phyloP scores from a whole-genome alignment of 2,113 vertebrate genomes.

The Parus major region DNA sequence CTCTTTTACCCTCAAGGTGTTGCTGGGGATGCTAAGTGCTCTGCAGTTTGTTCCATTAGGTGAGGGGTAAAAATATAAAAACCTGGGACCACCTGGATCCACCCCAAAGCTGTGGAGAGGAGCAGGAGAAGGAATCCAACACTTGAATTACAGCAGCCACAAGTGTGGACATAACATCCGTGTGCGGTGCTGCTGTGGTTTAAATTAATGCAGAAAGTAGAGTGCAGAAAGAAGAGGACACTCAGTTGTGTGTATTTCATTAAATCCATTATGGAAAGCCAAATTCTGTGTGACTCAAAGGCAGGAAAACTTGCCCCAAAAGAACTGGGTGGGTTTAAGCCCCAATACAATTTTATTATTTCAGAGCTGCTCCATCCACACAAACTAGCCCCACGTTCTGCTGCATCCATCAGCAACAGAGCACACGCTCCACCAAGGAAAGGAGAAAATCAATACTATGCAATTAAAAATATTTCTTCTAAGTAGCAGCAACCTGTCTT shows the following conservation, averaged over 20 bases:
- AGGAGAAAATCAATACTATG: conserved; percentile 48
- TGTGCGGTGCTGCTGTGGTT: fast-evolving
- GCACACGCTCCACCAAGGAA: background rate
- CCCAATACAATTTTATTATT: background rate
- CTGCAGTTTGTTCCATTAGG: background rate
- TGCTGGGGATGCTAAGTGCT: background rate
- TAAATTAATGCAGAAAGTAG: fast-evolving
- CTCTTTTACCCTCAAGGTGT: background rate
- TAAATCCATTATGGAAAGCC: background rate
- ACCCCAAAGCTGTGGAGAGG: background rate
- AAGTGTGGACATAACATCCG: fast-evolving
- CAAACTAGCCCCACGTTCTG: background rate
- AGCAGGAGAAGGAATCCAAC: background rate
- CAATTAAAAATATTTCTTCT: conserved; percentile 63
- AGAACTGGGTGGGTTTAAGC: background rate
- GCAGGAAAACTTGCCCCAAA: background rate
- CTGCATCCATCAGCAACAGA: background rate
- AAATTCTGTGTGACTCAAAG: background rate
- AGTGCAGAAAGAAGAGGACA: background rate
- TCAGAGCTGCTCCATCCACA: background rate
- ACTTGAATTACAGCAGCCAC: fast-evolving
- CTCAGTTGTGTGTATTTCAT: background rate
- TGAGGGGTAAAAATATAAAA: background rate
- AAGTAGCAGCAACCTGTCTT: conserved; percentile 35
- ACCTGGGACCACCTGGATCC: background rate